Evolutionary conservation across 2,888 invertebrate genomes (phyloP), one percentile per base, ranked within the genome.

Genomic region (Dioctria rufipes): DNA sequence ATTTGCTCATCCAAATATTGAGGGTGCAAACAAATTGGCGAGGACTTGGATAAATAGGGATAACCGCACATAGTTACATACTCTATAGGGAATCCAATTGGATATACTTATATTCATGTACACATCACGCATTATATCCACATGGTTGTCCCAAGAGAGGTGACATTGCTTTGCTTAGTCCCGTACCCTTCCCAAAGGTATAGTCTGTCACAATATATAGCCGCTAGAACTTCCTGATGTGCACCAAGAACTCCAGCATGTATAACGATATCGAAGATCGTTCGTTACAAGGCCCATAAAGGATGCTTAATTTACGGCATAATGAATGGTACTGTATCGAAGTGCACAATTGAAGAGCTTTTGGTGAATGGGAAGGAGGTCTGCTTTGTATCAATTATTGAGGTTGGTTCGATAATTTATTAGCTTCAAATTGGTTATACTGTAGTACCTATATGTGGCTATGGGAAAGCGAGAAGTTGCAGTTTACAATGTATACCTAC

Each of bases 21-120:
- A 73, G 73, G 73, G 73, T 73, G 73, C 60, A 73, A 73, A 73
- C 73, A 73, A 69, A 73, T 73, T 73, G 73, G 73, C 60, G 43
- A 73, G 58, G 73, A 73, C 73, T 73, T 73, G 73, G 9, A 73
- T 73, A 73, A 73, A 73, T 73, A 73, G 58, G 73, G 37, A 58
- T 73, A 73, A 73, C 60, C 73, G 43, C 73, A 73, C 73, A 73
- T 73, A 58, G 73, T 73, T 73, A 60, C 73, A 73, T 58, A 73
- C 73, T 58, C 42, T 42, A 4, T 37, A 42, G 54, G 54, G 43
- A 60, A 5, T 9, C 58, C 40, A 58, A 11, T 37, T 42, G 42
- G 60, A 58, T n/a, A 73, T 42, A 25, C 25, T 25, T 25, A 73
- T 54, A 54, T 71, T 54, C 40, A 54, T 40, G 60, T 42, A 51